These are phyloP conservation scores for Trissonchulus latispiculum DNA, from an alignment of 2,888 invertebrate species.

Conservation along the genomic window DNA sequence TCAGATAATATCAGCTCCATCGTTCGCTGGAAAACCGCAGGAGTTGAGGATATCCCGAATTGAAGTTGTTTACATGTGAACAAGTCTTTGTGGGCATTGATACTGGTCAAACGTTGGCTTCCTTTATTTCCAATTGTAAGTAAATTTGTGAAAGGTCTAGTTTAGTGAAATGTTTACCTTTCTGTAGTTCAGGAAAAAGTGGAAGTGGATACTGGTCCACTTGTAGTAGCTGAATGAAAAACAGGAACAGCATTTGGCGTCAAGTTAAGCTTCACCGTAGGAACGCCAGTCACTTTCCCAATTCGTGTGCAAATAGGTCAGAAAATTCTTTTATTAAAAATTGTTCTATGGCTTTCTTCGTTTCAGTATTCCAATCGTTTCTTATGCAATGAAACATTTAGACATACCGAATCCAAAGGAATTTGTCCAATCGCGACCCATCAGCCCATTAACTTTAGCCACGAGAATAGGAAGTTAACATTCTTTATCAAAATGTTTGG, in stretches of 20 bases:
- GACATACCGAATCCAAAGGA: no score
- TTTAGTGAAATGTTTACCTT: not conserved
- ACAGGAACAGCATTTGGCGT: not conserved
- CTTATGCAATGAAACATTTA: no score
- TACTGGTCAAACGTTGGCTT: not conserved
- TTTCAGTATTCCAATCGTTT: no score
- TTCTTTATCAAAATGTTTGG: not conserved
- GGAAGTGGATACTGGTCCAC: not conserved
- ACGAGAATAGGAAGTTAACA: not conserved
- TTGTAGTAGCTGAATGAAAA: not conserved
- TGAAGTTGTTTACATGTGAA: not conserved
- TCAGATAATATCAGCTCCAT: not conserved
- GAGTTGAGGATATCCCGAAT: not conserved
- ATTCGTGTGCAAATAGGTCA: not conserved
- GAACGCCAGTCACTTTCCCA: not conserved
- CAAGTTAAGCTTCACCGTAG: not conserved
- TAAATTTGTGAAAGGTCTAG: not conserved
- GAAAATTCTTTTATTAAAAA: not conserved
- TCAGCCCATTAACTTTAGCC: not conserved
- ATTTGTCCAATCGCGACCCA: not conserved
- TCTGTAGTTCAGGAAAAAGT: conserved; percentile 19
- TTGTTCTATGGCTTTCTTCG: no score
- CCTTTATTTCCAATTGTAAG: not conserved
- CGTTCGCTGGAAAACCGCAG: not conserved
- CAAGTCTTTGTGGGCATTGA: not conserved